Conservation (phyloP, 2,113 vertebrate species). For the Uropsilus gracilis region DNA sequence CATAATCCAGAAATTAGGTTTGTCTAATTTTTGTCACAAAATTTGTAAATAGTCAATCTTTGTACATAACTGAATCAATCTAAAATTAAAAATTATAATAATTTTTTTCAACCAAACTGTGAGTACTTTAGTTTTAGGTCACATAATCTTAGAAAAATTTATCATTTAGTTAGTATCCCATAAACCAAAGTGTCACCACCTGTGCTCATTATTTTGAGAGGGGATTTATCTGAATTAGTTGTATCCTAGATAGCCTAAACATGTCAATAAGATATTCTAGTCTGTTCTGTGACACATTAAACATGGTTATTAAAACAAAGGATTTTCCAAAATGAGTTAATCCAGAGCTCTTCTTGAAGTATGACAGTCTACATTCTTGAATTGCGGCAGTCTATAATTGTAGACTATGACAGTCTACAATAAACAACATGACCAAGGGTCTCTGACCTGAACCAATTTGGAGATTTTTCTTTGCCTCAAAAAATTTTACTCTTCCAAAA, state of each 20-base stretch:
- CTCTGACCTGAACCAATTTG: not conserved
- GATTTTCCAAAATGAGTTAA: not conserved
- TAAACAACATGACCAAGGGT: not conserved
- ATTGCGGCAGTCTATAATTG: no score
- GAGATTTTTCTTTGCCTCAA: not conserved
- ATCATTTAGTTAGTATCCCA: not conserved
- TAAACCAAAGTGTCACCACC: not conserved
- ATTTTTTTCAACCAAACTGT: not conserved
- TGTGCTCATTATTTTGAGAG: not conserved
- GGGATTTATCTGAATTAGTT: not conserved
- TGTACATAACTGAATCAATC: not conserved
- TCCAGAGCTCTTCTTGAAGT: not conserved
- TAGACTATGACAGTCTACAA: fast-evolving
- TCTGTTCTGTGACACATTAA: no score
- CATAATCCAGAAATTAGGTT: not conserved
- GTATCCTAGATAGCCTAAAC: not conserved
- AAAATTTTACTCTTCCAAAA: not conserved
- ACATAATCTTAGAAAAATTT: not conserved
- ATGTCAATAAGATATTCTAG: not conserved
- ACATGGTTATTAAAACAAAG: no score
- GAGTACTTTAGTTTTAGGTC: not conserved
- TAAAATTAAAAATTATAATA: no score
- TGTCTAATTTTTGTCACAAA: not conserved
- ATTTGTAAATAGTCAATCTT: not conserved
- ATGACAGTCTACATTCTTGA: fast-evolving